Percentiles rank a stretch among this genome's conserved stretches.
phyloP scores from a whole-genome alignment of 2,888 invertebrate genomes.

The Hedya salicella region DNA sequence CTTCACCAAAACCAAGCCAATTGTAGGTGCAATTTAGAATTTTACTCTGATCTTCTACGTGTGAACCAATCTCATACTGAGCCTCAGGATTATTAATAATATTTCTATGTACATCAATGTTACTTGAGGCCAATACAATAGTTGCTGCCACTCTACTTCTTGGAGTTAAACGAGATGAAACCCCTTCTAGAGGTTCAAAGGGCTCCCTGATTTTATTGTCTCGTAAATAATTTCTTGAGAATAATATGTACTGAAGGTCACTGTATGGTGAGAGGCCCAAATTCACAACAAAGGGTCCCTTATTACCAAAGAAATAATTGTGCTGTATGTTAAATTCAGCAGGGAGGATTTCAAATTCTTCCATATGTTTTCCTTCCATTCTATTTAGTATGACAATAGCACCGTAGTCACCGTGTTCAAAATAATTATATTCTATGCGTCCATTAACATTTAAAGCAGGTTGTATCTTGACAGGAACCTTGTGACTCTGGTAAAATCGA shows the following conservation, averaged over 20 bases:
- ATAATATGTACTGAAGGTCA: constrained; percentile 91
- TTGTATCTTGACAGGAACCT: constrained; percentile 90
- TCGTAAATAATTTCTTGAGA: constrained; percentile 94
- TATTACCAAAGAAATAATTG: constrained; percentile 96
- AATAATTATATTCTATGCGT: constrained; percentile 94
- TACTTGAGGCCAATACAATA: constrained; percentile 95
- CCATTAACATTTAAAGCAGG: constrained; percentile 93
- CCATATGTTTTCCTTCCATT: constrained; percentile 85
- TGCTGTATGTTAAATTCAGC: constrained; percentile 90
- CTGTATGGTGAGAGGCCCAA: constrained; percentile 95
- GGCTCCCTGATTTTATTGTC: constrained; percentile 95
- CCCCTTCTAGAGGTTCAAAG: constrained; percentile 88
- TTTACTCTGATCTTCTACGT: constrained; percentile 97
- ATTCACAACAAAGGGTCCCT: constrained; percentile 94
- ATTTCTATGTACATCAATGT: constrained; percentile 95
- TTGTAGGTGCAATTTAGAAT: constrained; percentile 97
- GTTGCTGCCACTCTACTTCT: constrained; percentile 97
- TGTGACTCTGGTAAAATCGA: constrained; percentile 90
- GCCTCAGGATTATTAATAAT: constrained; percentile 96
- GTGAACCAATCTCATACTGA: constrained; percentile 97
- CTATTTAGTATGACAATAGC: constrained; percentile 94
- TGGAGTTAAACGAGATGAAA: constrained; percentile 91
- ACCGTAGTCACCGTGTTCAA: constrained; percentile 92
- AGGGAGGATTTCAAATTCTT: constrained; percentile 91
- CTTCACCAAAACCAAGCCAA: constrained; percentile 93